A percentile compares a stretch with the other conserved stretches of the same genome.
Evolutionary conservation across 1,140 invertebrate genomes (phyloP).

Genomic region (Drosophila pandora): DNA sequence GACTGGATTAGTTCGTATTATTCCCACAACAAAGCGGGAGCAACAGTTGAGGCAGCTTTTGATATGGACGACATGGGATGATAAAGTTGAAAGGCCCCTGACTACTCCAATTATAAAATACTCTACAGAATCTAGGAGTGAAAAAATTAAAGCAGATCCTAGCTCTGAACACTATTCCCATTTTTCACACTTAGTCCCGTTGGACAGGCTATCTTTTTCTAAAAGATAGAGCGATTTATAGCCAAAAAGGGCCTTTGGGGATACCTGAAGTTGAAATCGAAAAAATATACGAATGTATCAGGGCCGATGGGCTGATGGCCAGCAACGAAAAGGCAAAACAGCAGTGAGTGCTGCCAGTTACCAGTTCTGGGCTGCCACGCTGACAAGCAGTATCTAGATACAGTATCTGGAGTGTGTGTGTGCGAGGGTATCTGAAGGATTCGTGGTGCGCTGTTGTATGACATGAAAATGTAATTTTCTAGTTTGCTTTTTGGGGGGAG

Average conservation of each 20-base stretch:
- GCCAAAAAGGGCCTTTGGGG: constrained; percentile 18
- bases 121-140: background rate
- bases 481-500: constrained; percentile 46
- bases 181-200: background rate
- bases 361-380: constrained; percentile 30
- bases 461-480: constrained; percentile 77
- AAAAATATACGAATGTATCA: constrained; percentile 74
- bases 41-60: constrained; percentile 23
- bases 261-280: constrained; percentile 29
- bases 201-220: background rate
- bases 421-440: background rate
- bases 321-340: constrained; percentile 10
- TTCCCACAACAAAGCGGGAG: constrained; percentile 19
- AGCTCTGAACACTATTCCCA: constrained; percentile 9
- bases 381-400: constrained; percentile 55
- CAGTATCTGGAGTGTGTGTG: constrained; percentile 23
- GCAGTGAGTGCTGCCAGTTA: constrained; percentile 35
- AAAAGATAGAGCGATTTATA: constrained; percentile 37
- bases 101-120: background rate
- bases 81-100: constrained; percentile 9
- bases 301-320: constrained; percentile 15
- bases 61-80: constrained; percentile 3
- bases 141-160: background rate
- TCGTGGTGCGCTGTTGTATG: constrained; percentile 16
- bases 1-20: constrained; percentile 33